Evolutionary conservation across 2,888 invertebrate genomes (phyloP).

Genomic region (Tinea pellionella): DNA sequence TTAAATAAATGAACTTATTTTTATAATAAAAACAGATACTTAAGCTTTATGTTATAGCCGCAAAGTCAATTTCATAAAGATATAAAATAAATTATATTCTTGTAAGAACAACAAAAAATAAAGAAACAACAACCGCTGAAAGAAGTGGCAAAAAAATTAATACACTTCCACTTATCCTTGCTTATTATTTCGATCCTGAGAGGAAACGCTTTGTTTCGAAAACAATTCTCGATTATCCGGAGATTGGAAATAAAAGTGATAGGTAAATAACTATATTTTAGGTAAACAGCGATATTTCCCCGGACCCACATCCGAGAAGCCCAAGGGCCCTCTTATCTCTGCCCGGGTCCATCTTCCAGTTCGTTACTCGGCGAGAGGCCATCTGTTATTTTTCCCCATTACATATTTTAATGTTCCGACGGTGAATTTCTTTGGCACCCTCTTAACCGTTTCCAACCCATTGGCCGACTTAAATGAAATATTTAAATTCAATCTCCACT

Average conservation of each 20-base stretch:
- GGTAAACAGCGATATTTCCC: conserved; percentile 58
- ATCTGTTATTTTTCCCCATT: conserved; percentile 64
- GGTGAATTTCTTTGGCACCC: conserved; percentile 37
- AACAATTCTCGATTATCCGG: conserved; percentile 53
- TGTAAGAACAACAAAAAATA: background rate
- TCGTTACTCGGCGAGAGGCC: conserved; percentile 51
- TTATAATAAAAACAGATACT: background rate
- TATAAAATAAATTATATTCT: background rate
- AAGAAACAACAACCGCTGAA: background rate
- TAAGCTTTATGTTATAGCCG: background rate
- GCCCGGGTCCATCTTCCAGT: conserved; percentile 46
- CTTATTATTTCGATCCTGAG: conserved; percentile 24
- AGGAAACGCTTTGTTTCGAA: conserved; percentile 37
- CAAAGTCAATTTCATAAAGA: background rate
- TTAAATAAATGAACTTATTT: background rate
- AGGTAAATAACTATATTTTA: conserved; percentile 63
- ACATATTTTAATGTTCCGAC: conserved; percentile 58
- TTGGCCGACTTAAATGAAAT: conserved; percentile 52
- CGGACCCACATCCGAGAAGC: conserved; percentile 44
- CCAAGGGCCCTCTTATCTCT: conserved; percentile 40
- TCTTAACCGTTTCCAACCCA: conserved; percentile 52
- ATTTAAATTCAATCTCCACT: conserved; percentile 45
- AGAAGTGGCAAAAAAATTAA: conserved; percentile 9
- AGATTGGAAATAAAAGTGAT: conserved; percentile 59
- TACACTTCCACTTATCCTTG: conserved; percentile 5